Evolutionary conservation across 2,797 vertebrate species (phyloP), one percentile per base, ranked within the genome.

Genomic region (Myotis daubentonii): DNA sequence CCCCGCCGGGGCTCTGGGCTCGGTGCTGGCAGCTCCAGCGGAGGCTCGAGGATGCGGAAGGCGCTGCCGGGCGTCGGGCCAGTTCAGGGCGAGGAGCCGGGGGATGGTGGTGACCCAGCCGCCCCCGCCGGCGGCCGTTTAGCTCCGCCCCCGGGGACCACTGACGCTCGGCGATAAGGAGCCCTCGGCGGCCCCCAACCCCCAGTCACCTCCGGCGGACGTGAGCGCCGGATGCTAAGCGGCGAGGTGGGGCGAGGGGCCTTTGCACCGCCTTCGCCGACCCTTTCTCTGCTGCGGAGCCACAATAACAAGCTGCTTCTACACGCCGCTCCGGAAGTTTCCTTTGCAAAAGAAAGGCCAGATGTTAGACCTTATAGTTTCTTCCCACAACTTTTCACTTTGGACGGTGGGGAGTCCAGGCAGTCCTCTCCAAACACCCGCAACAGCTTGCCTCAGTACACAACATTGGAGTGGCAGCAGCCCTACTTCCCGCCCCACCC

Each of bases 141-240:
- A 83, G 75, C 79, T 76, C 33, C 38, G 16, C 87, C 38, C 41
- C 93, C 81, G 10, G 17, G 85, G 89, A 68, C 92, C 87, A 76
- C 93, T 95, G 95, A 87, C 89, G 88, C 74, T 78, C 1, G 49
- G 62, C 8, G 91, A 96, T 96, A 96, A 96, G 94, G 91, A 82
- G 68, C 65, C 91, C 95, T 95, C 91, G 41, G 89, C 83, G 53
- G 51, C 87, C 80, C 41, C 91, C 93, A 94, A 93, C 49, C 72
- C 62, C 83, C 84, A 82, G 82, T 82, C 92, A 92, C 84, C 94
- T 96, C 95, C 74, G 72, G 94, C 65, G 33, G 94, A 95, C 55
- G n/a, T 95, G 95, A 95, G 82, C 8, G 13, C 95, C 72, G 85
- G 94, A 97, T 96, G 93, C 70, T 85, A 2, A 68, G 80, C 10